Base-by-base conservation (phyloP, 2,888 invertebrate genomes). In the Pegoplata infirma region DNA sequence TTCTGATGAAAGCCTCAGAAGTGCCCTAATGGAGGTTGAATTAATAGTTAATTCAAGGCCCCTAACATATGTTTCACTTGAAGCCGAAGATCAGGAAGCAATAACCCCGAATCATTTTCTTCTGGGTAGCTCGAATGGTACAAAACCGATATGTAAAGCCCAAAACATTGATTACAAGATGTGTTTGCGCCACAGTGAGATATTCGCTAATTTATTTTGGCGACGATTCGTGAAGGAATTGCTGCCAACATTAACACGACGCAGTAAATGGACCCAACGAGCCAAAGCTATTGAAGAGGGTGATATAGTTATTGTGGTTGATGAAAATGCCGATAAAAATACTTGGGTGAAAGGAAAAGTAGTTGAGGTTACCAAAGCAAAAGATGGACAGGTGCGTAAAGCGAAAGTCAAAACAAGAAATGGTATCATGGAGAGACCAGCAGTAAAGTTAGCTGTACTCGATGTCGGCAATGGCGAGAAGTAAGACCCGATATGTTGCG, bases 1-100 rank as follows among this genome's bases (percentile, higher is more conserved):
- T 44, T 80, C 44, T 7, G 80, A 78, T 14, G 78, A 80, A 28
- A 76, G 40, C 7, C 44, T 81, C 16, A 63, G 67, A 67, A 76
- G 77, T 40, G 53, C 81, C 0, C 7, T 76, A 4, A 59, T 49
- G 46, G 76, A 80, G 53, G 76, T 76, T 1, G 80, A 82, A 40
- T 36, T 80, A 4, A 76, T 76, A 5, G 68, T 80, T 5, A 80
- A 8, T 23, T 23, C 56, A 32, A 5, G 32, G 8, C 32, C 32
- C 32, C 32, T 32, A 8, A 32, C 32, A 32, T 32, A 32, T 8
- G 32, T 32, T 4, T 44, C 59, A 10, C 12, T 61, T 8, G 59
- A 61, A 5, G n/a, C 12, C 12, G 44, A 40, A 12, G 59, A 59
- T 7, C 44, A 58, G 12, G 66, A 66, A 14, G 40, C 73, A 3